A percentile compares a stretch with the other conserved stretches of the same genome.
These are phyloP conservation scores for Cantharis rustica DNA, from an alignment of 2,888 invertebrate species.

Conservation along the genomic window DNA sequence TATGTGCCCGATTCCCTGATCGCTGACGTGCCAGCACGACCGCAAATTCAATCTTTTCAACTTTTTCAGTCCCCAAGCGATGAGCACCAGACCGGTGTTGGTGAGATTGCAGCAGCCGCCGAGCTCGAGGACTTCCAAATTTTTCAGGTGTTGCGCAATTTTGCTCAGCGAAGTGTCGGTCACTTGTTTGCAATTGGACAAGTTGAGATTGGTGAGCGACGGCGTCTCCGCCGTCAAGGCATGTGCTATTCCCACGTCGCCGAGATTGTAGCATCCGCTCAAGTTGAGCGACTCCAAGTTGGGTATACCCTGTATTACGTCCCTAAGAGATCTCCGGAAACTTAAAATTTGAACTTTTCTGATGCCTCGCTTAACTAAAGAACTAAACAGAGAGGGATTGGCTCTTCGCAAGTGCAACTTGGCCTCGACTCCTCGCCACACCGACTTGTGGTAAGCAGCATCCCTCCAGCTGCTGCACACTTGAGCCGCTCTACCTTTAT, in stretches of 20 bases:
- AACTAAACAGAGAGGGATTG: conserved; percentile 82
- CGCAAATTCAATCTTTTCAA: conserved; percentile 83
- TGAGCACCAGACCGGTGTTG: conserved; percentile 82
- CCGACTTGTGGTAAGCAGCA: conserved; percentile 88
- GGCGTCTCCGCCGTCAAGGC: conserved; percentile 80
- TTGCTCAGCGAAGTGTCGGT: conserved; percentile 87
- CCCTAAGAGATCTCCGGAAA: conserved; percentile 78
- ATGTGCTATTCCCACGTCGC: conserved; percentile 81
- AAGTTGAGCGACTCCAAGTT: conserved; percentile 87
- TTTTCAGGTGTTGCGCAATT: conserved; percentile 83
- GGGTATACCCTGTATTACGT: conserved; percentile 84
- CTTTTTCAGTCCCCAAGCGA: conserved; percentile 87
- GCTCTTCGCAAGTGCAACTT: conserved; percentile 84
- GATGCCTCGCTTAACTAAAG: conserved; percentile 85
- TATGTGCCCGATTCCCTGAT: conserved; percentile 86
- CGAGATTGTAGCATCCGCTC: conserved; percentile 92
- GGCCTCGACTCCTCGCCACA: conserved; percentile 94
- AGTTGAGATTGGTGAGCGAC: conserved; percentile 78
- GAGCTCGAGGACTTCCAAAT: conserved; percentile 84
- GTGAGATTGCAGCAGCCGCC: conserved; percentile 93
- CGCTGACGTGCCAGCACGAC: conserved; percentile 92
- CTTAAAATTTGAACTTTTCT: conserved; percentile 88
- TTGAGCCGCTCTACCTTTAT: conserved; percentile 88
- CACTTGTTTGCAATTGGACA: conserved; percentile 93
- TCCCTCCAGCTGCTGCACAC: conserved; percentile 90